Base-by-base conservation (phyloP, 2,888 invertebrate genomes). In the Molorchus minor region DNA sequence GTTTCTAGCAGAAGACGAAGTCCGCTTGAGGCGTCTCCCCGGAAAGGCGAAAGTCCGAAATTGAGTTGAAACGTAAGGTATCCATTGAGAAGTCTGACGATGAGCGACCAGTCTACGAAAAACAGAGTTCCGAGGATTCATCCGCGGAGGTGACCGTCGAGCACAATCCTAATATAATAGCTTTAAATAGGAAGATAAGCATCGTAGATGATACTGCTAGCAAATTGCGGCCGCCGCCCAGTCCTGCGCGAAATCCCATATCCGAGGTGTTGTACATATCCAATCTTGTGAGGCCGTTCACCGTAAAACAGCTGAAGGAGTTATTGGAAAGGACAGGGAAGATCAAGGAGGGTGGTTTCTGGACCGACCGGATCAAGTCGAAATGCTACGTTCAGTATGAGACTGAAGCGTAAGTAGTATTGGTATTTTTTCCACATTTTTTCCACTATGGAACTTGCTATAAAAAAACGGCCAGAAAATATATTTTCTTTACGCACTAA, bases 351-450 rank as follows among this genome's bases (percentile, higher is more conserved):
- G 91, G 91, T 80, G 92, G 94, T 25, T 98, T 99, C 83, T 99
- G 98, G 98, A 98, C 98, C 75, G 98, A 98, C 81, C 91, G 91
- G 77, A 97, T 99, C 72, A 98, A 98, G 81, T 97, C 97, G 0
- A 96, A 96, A 81, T 98, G 98, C 81, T 94, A 89, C 80, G 96
- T 94, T 56, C 85, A 87, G 74, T 90, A 89, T 79, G 87, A 88
- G 76, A 86, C 82, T 63, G 85, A 86, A 79, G 89, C 89, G 90
- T 90, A 81, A 86, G 89, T 87, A 53, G 30, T 5, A 16, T 29
- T 12, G 13, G 10, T 19, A 16, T 20, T 10, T 12, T 25, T 20
- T 21, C 21, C 19, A 17, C 3, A 17, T 43, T 19, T 8, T 19
- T n/a, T 12, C 10, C 10, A 3, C 15, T n/a, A n/a, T n/a, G n/a